These are phyloP conservation scores for Asteroscopus sphinx DNA, from an alignment of 2,888 invertebrate species.

Conservation along the genomic window DNA sequence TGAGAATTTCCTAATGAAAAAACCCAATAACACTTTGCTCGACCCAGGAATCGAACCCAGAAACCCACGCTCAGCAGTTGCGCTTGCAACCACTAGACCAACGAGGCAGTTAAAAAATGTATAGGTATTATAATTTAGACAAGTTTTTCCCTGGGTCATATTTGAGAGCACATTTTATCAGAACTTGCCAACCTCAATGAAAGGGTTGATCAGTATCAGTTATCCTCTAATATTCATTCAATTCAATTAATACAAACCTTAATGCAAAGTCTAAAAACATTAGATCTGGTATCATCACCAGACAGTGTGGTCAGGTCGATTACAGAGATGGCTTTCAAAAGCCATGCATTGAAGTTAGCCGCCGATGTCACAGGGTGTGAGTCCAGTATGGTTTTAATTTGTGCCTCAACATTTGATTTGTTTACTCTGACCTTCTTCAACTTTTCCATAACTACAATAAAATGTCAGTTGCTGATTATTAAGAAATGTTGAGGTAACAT, in stretches of 20 bases:
- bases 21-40: too few relatives aligned
- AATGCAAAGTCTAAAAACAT: constrained; percentile 94
- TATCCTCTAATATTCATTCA: neutral
- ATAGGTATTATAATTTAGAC: too few relatives aligned
- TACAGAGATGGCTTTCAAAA: constrained; percentile 94
- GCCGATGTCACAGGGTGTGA: constrained; percentile 77
- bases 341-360: constrained; percentile 92
- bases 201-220: neutral
- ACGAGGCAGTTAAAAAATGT: too few relatives aligned
- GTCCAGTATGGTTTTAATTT: constrained; percentile 71
- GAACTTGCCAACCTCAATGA: too few relatives aligned
- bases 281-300: constrained; percentile 94
- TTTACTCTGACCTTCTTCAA: constrained; percentile 72
- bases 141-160: too few relatives aligned
- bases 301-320: constrained; percentile 98
- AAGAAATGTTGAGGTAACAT: too few relatives aligned
- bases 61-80: too few relatives aligned
- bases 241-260: constrained; percentile 89
- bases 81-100: too few relatives aligned
- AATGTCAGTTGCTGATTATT: neutral
- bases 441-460: constrained; percentile 62
- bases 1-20: too few relatives aligned
- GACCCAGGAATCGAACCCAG: too few relatives aligned
- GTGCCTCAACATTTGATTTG: constrained; percentile 74
- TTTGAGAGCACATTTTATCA: too few relatives aligned